These are phyloP conservation scores for Rousettus leschenaultii DNA, from an alignment of 2,113 vertebrate species.

Conservation along the genomic window DNA sequence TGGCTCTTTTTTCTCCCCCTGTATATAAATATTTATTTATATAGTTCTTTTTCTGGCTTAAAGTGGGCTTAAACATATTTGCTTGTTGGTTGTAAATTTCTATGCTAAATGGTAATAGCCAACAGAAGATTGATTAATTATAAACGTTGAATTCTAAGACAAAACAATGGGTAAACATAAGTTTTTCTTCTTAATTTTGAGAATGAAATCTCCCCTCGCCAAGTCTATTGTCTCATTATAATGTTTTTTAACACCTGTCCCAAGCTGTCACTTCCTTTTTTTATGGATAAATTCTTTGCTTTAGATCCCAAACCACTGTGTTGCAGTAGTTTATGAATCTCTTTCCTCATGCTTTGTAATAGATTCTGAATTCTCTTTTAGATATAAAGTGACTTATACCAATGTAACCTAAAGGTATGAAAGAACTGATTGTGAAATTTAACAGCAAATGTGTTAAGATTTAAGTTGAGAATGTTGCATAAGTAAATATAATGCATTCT, in stretches of 20 bases:
- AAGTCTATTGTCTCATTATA: neutral
- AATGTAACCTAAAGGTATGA: neutral
- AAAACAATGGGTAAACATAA: neutral
- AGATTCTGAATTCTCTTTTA: neutral
- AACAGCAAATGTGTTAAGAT: neutral
- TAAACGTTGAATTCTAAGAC: neutral
- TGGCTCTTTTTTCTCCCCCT: neutral
- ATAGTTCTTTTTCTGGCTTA: neutral
- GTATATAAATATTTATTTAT: neutral
- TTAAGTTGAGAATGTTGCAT: neutral
- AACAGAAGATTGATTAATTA: neutral
- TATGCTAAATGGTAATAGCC: neutral
- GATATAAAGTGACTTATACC: neutral
- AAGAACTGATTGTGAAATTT: neutral
- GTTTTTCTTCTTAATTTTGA: neutral
- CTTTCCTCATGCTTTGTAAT: neutral
- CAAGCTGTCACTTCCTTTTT: neutral
- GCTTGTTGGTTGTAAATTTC: neutral
- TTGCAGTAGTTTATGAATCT: neutral
- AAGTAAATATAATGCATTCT: neutral
- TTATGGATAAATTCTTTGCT: neutral
- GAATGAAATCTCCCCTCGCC: neutral
- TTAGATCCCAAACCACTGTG: neutral
- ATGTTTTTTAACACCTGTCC: neutral
- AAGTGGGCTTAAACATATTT: neutral